phyloP scores from a whole-genome alignment of 2,797 vertebrate species.

The Syndactyla subalaris region DNA sequence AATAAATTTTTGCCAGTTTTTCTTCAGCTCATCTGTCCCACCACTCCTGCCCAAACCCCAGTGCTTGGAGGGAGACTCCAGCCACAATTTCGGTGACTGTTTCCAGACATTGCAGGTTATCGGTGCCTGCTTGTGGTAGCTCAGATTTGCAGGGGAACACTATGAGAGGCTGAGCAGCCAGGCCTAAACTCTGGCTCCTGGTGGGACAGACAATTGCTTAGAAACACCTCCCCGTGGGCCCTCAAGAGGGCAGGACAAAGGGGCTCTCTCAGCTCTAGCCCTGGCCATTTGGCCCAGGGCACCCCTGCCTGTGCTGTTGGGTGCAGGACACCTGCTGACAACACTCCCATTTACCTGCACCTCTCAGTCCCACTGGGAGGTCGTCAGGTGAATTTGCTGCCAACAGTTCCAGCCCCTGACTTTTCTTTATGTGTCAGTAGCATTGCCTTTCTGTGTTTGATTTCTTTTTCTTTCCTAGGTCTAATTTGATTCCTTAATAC shows the following conservation, averaged over 20 bases:
- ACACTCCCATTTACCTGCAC: neutral
- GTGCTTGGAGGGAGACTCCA: neutral
- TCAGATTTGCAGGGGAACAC: fast-evolving
- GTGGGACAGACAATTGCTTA: neutral
- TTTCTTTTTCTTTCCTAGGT: neutral
- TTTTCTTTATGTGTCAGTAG: neutral
- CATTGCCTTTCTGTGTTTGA: neutral
- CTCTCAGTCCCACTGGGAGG: neutral
- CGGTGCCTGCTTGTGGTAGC: neutral
- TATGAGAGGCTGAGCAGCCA: neutral
- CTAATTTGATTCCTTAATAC: neutral
- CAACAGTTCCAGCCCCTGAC: neutral
- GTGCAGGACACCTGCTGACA: neutral
- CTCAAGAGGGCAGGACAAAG: neutral
- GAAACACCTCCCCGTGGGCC: neutral
- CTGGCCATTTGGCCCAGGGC: fast-evolving
- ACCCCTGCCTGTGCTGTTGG: neutral
- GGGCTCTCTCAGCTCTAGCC: neutral
- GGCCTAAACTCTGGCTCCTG: neutral
- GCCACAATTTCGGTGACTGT: neutral
- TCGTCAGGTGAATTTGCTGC: fast-evolving
- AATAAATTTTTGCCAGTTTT: neutral
- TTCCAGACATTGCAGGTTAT: neutral
- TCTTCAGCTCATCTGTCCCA: neutral
- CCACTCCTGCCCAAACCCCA: neutral